Conservation (phyloP, 2,113 vertebrate species). For the Pseudolaguvia tuberculata region DNA sequence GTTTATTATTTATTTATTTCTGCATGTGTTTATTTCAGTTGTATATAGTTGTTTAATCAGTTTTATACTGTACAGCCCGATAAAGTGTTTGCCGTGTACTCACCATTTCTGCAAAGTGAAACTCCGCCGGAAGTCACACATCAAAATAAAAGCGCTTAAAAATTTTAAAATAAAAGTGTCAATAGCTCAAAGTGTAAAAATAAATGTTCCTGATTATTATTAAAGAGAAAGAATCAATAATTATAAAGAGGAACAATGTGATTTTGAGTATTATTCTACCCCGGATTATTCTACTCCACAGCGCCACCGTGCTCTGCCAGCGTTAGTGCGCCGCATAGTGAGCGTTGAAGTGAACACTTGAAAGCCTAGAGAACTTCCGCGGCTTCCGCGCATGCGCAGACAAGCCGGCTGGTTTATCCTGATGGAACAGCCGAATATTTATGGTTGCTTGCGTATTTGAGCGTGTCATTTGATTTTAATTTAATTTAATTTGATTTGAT, state of each 20-base stretch:
- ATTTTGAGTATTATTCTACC: neutral
- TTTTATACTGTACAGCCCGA: neutral
- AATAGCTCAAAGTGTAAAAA: neutral
- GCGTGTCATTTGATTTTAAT: too few species aligned
- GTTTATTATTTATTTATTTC: too few species aligned
- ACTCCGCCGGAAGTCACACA: neutral
- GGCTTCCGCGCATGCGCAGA: too few species aligned
- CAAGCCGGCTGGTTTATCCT: too few species aligned
- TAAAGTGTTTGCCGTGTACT: neutral
- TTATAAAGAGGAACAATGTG: neutral
- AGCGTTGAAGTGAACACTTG: neutral
- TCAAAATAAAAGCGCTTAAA: neutral
- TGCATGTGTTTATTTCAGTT: too few species aligned
- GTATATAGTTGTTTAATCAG: too few species aligned
- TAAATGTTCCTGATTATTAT: neutral
- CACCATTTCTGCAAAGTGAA: constrained; percentile 6
- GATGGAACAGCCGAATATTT: neutral
- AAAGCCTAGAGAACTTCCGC: neutral
- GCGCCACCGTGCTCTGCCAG: too few species aligned
- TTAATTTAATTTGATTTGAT: too few species aligned
- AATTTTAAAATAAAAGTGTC: neutral
- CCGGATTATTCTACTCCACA: neutral
- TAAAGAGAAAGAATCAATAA: neutral
- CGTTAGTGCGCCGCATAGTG: too few species aligned
- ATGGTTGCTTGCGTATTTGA: too few species aligned